These are phyloP conservation scores for Hedychridium roseum DNA, from an alignment of 2,888 invertebrate species.

Conservation along the genomic window DNA sequence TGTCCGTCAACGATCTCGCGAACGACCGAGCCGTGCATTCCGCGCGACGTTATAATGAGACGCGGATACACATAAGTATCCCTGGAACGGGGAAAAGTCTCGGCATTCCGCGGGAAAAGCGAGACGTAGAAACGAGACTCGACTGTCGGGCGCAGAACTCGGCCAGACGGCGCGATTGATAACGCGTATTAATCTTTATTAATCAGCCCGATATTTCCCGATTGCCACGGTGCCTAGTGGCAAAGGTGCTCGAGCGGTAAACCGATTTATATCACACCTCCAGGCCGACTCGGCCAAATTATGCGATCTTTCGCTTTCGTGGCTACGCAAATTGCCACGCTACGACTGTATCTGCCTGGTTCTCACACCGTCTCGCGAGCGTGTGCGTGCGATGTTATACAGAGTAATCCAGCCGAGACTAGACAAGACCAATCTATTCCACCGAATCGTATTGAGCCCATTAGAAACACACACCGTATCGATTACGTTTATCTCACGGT, in stretches of 20 bases:
- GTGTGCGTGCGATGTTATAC: slow-evolving; percentile 22
- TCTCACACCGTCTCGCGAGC: slow-evolving; percentile 8
- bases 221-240: neutral
- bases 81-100: too few species aligned
- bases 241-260: slow-evolving; percentile 7
- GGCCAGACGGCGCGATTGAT: too few species aligned
- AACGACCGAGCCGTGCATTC: too few species aligned
- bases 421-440: slow-evolving; percentile 33
- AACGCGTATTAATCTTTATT: too few species aligned
- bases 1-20: too few species aligned
- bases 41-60: too few species aligned
- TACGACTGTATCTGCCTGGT: neutral
- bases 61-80: too few species aligned
- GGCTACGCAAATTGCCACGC: slow-evolving; percentile 32
- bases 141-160: too few species aligned
- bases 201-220: too few species aligned
- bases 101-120: too few species aligned
- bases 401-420: slow-evolving; percentile 28
- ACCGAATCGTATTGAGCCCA: slow-evolving; percentile 26
- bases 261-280: slow-evolving; percentile 23
- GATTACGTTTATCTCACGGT: slow-evolving; percentile 29
- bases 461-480: slow-evolving; percentile 31
- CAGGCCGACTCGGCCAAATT: slow-evolving; percentile 30
- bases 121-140: too few species aligned
- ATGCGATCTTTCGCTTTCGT: slow-evolving; percentile 38